Base-by-base conservation (phyloP, 2,888 invertebrate species). In the Sminthurides aquaticus region DNA sequence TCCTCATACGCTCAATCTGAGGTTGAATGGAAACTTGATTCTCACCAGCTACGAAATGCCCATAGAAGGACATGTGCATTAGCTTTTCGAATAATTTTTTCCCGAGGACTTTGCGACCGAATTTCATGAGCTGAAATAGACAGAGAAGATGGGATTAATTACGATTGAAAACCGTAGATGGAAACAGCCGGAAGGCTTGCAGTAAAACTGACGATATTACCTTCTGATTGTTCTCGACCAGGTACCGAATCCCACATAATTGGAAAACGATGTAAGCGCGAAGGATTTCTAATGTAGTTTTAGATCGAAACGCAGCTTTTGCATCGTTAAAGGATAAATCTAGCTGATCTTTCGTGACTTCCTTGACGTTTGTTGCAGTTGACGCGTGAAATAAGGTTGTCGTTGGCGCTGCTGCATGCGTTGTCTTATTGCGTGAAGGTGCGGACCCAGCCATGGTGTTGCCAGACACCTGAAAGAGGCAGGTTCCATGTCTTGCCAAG, bases 1-100 rank as follows among this genome's bases (percentile, higher is more conserved):
- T 88, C 65, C 91, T 85, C 77, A 98, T 82, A 78, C 90, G 85
- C 78, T 90, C 88, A 75, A 95, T 83, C 62, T 87, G 87, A 48
- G 95, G 94, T 75, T 86, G 84, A 77, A 96, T 92, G 78, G 87
- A 88, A 75, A 86, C 82, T 79, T 90, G 88, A 80, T 95, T 91
- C 79, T 95, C 92, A 65, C 99, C 99, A 60, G 97, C 99, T 61
- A 99, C 99, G 82, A 99, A 99, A 81, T 99, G 99, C 8, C 98
- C 99, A 81, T 98, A 99, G 81, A 99, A 97, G 26, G 98, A 92
- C 56, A 86, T 84, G 80, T 92, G 93, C 95, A 99, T 96, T 68
- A 93, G 73, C 69, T 81, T 76, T 69, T 86, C 85, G 81, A 98
- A 98, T 69, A 97, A 77, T 71, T 80, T 84, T 77, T 89, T 86